Evolutionary conservation across 2,888 invertebrate genomes (phyloP), one percentile per base, ranked within the genome.

Genomic region (Lasioglossum vierecki): DNA sequence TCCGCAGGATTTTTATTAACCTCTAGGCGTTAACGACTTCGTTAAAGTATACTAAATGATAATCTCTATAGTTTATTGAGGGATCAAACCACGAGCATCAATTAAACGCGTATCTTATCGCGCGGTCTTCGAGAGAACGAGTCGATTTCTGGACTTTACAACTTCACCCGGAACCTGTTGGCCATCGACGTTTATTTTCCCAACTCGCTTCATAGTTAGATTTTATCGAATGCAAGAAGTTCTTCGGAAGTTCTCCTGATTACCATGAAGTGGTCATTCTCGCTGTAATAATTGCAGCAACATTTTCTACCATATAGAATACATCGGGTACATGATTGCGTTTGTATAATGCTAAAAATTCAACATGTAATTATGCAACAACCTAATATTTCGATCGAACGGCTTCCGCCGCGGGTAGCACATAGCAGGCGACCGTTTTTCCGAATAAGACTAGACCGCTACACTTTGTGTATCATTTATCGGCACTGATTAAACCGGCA

Each of bases 21-120:
- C 39, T 39, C 68, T 4, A 73, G n/a, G 46, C 39, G 72, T 53
- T 39, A n/a, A 72, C 75, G 41, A 22, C 9, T 68, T 68, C 68
- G 68, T 68, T 41, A 4, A 35, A 35, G 18, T 2, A 2, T 63
- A 30, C 30, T 30, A n/a, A 30, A 30, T 2, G 63, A 63, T 63
- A 26, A 30, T 6, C 30, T 6, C 2, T 5, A 63, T 30, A 30
- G 13, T 63, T 15, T 63, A 63, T 63, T 6, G 63, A 63, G 30
- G 30, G 6, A 63, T 63, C 15, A 30, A 60, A 26, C 60, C 60
- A 26, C 6, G 15, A 30, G 15, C 15, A 15, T 63, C 63, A 15
- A 63, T 63, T 63, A 63, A 30, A 26, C 30, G 15, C 30, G 26
- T 15, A 26, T 30, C 63, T 63, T 30, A 30, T 30, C 30, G 2